phyloP scores from a whole-genome alignment of 2,888 invertebrate species.

The Hartigia nigra region DNA sequence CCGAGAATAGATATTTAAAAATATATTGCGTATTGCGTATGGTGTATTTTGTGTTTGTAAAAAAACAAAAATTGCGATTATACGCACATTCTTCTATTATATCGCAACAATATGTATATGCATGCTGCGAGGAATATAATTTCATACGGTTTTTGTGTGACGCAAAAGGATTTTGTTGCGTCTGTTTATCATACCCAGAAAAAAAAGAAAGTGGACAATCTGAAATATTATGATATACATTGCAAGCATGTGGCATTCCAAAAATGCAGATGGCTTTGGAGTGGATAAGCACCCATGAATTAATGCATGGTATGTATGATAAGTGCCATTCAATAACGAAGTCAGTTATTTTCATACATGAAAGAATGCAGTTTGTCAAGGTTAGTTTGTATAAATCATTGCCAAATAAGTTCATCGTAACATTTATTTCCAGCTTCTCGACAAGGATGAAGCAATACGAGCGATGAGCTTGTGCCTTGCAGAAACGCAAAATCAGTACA shows the following conservation, averaged over 20 bases:
- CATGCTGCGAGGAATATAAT: not conserved
- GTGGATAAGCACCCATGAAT: not conserved
- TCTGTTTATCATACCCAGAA: not conserved
- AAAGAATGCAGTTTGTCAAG: not conserved
- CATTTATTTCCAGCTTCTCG: constrained; percentile 46
- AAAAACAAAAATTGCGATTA: not conserved
- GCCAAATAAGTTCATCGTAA: not conserved
- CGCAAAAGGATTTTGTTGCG: not conserved
- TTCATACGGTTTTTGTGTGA: not conserved
- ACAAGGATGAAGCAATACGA: constrained; percentile 49
- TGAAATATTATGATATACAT: constrained; percentile 3
- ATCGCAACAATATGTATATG: not conserved
- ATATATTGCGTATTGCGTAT: not conserved
- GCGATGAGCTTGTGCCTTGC: constrained; percentile 45
- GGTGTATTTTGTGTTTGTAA: not conserved
- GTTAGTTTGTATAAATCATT: not conserved
- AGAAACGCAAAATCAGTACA: constrained; percentile 56
- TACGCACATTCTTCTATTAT: not conserved
- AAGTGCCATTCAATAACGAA: not conserved
- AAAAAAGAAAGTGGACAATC: not conserved
- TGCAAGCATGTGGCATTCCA: not conserved
- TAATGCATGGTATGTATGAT: constrained; percentile 5
- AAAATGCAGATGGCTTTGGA: not conserved
- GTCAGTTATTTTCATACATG: not conserved
- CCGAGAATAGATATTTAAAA: not conserved